These are phyloP conservation scores for Orcinus orca DNA, from an alignment of 2,113 vertebrate species.

Conservation along the genomic window DNA sequence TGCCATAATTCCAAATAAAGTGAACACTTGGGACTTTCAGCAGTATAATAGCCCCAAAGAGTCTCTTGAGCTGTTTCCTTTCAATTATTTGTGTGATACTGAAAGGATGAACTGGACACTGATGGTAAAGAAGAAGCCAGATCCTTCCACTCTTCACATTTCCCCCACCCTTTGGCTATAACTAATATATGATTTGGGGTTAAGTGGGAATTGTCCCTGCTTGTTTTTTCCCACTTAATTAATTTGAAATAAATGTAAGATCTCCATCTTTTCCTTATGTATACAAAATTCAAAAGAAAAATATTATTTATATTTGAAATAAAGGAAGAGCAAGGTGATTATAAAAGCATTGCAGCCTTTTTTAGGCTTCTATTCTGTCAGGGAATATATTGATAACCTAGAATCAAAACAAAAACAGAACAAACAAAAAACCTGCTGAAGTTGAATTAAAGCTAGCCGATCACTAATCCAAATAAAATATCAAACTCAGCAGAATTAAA, in stretches of 20 bases:
- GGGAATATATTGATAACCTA: slow-evolving; percentile 70
- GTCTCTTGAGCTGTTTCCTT: neutral
- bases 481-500: slow-evolving; percentile 65
- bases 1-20: neutral
- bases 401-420: slow-evolving; percentile 54
- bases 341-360: slow-evolving; percentile 74
- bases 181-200: neutral
- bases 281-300: slow-evolving; percentile 59
- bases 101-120: neutral
- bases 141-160: neutral
- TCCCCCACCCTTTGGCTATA: neutral
- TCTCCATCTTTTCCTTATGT: slow-evolving; percentile 9
- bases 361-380: slow-evolving; percentile 60
- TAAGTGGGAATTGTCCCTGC: neutral
- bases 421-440: slow-evolving; percentile 52
- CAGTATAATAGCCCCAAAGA: neutral
- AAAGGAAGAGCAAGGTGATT: slow-evolving; percentile 54
- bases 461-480: slow-evolving; percentile 70
- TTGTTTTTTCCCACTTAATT: neutral
- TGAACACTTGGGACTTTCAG: neutral
- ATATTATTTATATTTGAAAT: slow-evolving; percentile 58
- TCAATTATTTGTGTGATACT: neutral
- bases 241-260: neutral
- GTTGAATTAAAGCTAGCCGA: slow-evolving; percentile 64
- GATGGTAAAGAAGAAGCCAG: neutral